phyloP scores from a whole-genome alignment of 2,797 vertebrate genomes.

The Paedocypris micromegethes region DNA sequence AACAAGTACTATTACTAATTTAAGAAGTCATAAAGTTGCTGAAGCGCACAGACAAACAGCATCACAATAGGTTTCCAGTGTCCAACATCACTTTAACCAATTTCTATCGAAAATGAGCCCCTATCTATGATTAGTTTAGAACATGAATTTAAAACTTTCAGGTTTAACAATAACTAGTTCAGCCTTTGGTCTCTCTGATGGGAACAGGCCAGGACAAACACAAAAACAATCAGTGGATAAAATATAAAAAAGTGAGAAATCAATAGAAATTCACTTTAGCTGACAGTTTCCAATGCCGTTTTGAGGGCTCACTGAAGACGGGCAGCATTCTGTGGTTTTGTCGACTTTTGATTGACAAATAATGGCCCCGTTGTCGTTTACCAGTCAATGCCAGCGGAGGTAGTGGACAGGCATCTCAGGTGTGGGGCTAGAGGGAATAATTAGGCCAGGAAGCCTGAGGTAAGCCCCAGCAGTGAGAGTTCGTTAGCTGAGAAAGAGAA shows the following conservation, averaged over 20 bases:
- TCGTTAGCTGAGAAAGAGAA: constrained; percentile 59
- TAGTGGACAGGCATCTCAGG: constrained; percentile 69
- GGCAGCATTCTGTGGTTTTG: constrained; percentile 66
- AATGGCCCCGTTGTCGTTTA: constrained; percentile 70
- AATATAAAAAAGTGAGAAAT: constrained; percentile 60
- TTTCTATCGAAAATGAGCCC: too few relatives aligned
- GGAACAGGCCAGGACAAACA: constrained; percentile 42
- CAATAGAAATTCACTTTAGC: constrained; percentile 65
- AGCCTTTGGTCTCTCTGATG: constrained; percentile 16
- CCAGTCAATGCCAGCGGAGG: constrained; percentile 59
- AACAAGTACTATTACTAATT: too few relatives aligned
- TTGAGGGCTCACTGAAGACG: constrained; percentile 57
- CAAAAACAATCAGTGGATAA: constrained; percentile 51
- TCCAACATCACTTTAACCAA: too few relatives aligned
- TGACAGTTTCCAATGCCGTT: constrained; percentile 68
- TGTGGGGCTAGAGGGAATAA: constrained; percentile 72
- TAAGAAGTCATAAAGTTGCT: too few relatives aligned
- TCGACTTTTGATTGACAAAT: constrained; percentile 75
- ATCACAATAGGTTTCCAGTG: too few relatives aligned
- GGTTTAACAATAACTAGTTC: not conserved
- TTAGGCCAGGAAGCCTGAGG: constrained; percentile 70
- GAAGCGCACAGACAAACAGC: too few relatives aligned
- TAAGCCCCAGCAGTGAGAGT: constrained; percentile 68
- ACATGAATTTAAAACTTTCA: constrained; percentile 8
- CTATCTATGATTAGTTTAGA: constrained; percentile 2